phyloP scores from a whole-genome alignment of 2,797 vertebrate species.

The Sternarchorhynchus goeldii region DNA sequence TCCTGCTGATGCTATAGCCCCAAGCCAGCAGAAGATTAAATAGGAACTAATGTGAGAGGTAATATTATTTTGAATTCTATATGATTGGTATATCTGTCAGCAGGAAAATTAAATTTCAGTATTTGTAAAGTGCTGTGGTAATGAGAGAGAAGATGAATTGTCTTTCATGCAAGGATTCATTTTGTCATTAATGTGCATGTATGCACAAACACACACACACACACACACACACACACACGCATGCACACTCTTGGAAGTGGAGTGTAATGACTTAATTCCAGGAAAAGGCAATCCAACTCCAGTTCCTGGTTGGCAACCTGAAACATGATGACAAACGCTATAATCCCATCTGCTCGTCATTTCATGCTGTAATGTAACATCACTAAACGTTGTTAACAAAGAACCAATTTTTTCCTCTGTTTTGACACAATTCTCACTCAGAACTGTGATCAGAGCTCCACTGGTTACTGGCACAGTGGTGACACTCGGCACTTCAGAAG shows the following conservation, averaged over 20 bases:
- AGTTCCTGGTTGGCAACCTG: conserved; percentile 16
- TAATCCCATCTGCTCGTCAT: no score
- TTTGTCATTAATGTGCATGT: conserved; percentile 43
- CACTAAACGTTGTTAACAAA: background rate
- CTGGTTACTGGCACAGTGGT: background rate
- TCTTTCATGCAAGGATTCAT: conserved; percentile 53
- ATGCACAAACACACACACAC: conserved; percentile 4
- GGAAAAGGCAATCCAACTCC: background rate
- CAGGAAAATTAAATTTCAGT: conserved; percentile 54
- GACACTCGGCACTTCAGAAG: conserved; percentile 3
- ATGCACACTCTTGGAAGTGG: background rate
- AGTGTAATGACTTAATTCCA: no score
- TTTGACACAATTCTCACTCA: background rate
- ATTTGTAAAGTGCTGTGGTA: conserved; percentile 55
- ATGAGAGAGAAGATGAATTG: conserved; percentile 57
- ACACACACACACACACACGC: background rate
- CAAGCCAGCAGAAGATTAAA: conserved; percentile 52
- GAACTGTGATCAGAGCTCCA: background rate
- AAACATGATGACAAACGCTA: background rate
- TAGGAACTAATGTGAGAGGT: conserved; percentile 56
- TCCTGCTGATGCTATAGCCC: conserved; percentile 43
- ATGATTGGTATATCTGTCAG: conserved; percentile 57
- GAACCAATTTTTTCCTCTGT: background rate
- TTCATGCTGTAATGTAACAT: background rate
- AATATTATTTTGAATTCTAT: conserved; percentile 57